phyloP scores from a whole-genome alignment of 1,140 invertebrate species.

The Macrocentrus cingulum region DNA sequence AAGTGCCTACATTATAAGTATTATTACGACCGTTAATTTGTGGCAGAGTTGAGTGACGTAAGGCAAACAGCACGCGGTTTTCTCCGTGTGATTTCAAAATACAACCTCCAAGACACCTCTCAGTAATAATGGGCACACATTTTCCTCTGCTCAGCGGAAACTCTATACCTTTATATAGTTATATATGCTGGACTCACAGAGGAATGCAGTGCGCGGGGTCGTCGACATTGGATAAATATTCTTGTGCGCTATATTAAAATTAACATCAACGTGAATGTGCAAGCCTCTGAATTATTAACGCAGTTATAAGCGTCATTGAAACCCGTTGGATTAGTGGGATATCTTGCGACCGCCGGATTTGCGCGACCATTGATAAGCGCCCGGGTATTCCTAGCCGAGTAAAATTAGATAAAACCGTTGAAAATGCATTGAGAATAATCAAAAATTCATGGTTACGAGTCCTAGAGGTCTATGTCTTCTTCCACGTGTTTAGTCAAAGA shows the following conservation, averaged over 20 bases:
- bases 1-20: slow-evolving; percentile 12
- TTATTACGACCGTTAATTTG: slow-evolving; percentile 20
- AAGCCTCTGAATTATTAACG: too few relatives aligned
- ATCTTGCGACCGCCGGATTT: too few relatives aligned
- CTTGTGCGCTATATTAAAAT: not conserved
- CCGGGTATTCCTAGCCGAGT: too few relatives aligned
- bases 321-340: too few relatives aligned
- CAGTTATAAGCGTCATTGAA: too few relatives aligned
- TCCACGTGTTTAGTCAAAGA: not conserved
- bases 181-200: too few relatives aligned
- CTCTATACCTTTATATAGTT: too few relatives aligned
- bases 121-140: too few relatives aligned
- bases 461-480: not conserved
- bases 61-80: slow-evolving; percentile 6
- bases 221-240: not conserved
- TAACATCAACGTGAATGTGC: not conserved
- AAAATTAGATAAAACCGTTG: not conserved
- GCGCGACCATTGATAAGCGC: too few relatives aligned
- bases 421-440: not conserved
- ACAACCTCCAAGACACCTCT: too few relatives aligned
- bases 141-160: too few relatives aligned
- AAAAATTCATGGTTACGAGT: too few relatives aligned
- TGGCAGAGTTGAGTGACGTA: not conserved
- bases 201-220: slow-evolving; percentile 1
- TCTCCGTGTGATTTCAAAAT: not conserved